Evolutionary conservation across 1,140 invertebrate species (phyloP), one percentile per base, ranked within the genome.

Genomic region (Leptoteleia sp.): DNA sequence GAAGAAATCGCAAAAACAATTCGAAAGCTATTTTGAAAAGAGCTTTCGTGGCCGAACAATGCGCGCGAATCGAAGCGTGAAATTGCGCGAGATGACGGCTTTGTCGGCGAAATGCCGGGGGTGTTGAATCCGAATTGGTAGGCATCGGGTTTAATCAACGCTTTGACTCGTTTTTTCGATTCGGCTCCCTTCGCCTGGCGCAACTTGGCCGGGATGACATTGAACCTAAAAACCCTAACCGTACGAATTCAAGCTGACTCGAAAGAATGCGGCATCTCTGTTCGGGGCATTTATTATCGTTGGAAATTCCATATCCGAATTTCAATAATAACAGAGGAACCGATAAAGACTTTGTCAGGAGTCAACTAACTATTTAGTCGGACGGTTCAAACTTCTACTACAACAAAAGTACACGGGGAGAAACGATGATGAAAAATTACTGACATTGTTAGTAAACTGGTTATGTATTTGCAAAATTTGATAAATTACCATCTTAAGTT

Each of bases 81-180:
- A 76, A 76, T 76, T 68, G 40, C 55, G 55, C 38, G 72, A 68
- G 72, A 70, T 64, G 73, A 76, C 57, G 50, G 55, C 55, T 70
- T 76, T 76, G 64, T 76, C 64, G 48, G 40, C 35, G 27, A 68
- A 70, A 64, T 57, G 57, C 55, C 27, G 19, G 50, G n/a, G n/a
- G 43, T 37, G 33, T 38, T 57, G 59, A 47, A 55, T 43, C 40
- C 19, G 57, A 72, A 42, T 38, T 4, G 29, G n/a, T 68, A 54
- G 40, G 62, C 47, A 54, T 67, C 17, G 47, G 12, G 47, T 76
- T 76, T 68, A 68, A 76, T 76, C 72, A 76, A 68, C 48, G 55
- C 62, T 65, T 65, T 52, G 13, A 57, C 35, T 73, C 48, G 38
- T 19, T 59, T 73, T 65, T 50, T 55, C 9, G 54, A 40, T 50